A percentile compares a stretch with the other conserved stretches of the same genome.
These are phyloP conservation scores for Linnaemya tessellans DNA, from an alignment of 2,888 invertebrate genomes.

Conservation along the genomic window DNA sequence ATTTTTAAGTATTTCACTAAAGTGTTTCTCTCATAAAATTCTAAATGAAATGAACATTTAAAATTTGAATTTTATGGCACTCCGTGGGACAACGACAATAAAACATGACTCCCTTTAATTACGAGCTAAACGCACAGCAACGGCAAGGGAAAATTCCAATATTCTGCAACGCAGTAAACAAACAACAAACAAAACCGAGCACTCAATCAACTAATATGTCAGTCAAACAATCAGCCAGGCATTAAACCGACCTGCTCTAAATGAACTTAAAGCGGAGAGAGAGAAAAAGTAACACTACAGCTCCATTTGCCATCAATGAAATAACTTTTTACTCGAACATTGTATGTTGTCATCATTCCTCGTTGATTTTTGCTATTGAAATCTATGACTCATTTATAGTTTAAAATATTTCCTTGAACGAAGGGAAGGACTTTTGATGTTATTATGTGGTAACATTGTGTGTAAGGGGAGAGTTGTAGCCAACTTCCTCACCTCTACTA, in stretches of 20 bases:
- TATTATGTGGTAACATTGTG: constrained; percentile 18
- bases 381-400: constrained; percentile 69
- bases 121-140: neutral
- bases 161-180: neutral
- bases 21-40: constrained; percentile 58
- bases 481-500: constrained; percentile 27
- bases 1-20: constrained; percentile 33
- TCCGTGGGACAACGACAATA: constrained; percentile 23
- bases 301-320: constrained; percentile 52
- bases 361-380: constrained; percentile 67
- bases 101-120: constrained; percentile 37
- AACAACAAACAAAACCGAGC: constrained; percentile 18
- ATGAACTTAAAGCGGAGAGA: neutral
- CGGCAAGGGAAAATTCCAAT: neutral
- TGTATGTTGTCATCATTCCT: constrained; percentile 53
- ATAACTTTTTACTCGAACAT: constrained; percentile 10
- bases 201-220: constrained; percentile 26
- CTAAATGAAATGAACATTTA: constrained; percentile 67
- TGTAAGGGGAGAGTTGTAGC: constrained; percentile 8
- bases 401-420: constrained; percentile 40
- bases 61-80: constrained; percentile 63
- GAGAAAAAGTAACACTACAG: too few relatives aligned
- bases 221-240: constrained; percentile 13
- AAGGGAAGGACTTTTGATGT: constrained; percentile 1
- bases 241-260: constrained; percentile 17